Conservation (phyloP, 2,113 vertebrate genomes). For the Strix uralensis region DNA sequence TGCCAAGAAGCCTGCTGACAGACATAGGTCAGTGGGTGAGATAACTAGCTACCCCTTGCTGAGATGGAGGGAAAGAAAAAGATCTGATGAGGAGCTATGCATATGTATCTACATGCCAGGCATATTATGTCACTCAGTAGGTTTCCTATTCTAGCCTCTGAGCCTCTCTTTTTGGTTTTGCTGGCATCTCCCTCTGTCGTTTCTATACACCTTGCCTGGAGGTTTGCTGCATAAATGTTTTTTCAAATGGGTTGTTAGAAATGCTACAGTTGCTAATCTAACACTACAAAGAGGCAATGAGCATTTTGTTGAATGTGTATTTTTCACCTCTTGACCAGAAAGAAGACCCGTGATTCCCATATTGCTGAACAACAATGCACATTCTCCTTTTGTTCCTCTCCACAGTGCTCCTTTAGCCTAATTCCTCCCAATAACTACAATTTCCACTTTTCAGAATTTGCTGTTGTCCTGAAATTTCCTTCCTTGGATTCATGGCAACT, state of each 20-base stretch:
- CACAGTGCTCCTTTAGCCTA: not conserved
- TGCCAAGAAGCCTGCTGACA: conserved; percentile 15
- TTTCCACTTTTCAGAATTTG: not conserved
- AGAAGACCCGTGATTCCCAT: not conserved
- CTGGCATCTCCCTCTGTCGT: not conserved
- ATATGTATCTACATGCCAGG: conserved; percentile 26
- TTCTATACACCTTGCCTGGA: not conserved
- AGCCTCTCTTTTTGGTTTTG: not conserved
- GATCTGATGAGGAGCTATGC: conserved; percentile 14
- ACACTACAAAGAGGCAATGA: not conserved
- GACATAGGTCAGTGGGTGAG: conserved; percentile 55
- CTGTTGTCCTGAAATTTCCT: not conserved
- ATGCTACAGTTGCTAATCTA: not conserved
- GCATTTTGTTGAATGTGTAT: not conserved
- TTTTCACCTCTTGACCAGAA: not conserved
- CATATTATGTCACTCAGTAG: not conserved
- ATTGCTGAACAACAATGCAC: fast-evolving
- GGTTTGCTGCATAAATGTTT: not conserved
- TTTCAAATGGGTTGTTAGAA: not conserved
- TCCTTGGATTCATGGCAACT: not conserved
- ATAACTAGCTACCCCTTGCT: conserved; percentile 34
- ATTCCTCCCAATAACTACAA: not conserved
- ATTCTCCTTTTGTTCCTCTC: not conserved
- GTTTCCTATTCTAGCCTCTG: not conserved
- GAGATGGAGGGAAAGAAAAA: not conserved